Base-by-base conservation (phyloP, 2,113 vertebrate species). In the Sceloporus undulatus region DNA sequence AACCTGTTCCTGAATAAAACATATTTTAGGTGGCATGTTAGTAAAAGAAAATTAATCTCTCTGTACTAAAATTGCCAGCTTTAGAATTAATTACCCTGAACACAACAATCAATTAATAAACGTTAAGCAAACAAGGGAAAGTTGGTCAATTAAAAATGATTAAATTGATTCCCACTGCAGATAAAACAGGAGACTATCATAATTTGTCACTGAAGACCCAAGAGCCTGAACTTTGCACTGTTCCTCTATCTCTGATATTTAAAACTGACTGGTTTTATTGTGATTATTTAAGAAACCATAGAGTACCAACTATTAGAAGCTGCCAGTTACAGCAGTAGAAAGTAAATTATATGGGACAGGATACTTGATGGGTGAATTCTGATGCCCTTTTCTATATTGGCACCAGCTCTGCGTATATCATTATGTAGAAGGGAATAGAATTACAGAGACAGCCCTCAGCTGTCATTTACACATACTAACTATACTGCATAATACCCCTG, bases 51-150 rank as follows among this genome's bases (percentile, higher is more conserved):
- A 96, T 95, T 96, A 95, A 96, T 96, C 92, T 96, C 81, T 96
- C 90, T 93, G 65, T 29, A 34, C 93, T 96, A 96, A 96, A 96
- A 92, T 96, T 96, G 95, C 95, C 94, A 95, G 86, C 89, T 95
- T 97, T 93, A 94, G 89, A 95, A 95, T 97, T 97, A 97, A 96
- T 97, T 96, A 81, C 86, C 74, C 89, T 74, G 40, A 93, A 71
- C 92, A 88, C 93, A 96, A 91, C 88, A 96, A 95, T 96, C 95
- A 96, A 95, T 96, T 97, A 96, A 96, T 96, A 96, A 95, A 93
- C 93, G 93, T 96, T 96, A 95, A 95, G 91, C 93, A 96, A 97
- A 95, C 94, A 96, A 95, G 90, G 94, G 94, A 94, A 96, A 96
- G 95, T 95, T 87, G 65, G 93, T 95, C 95, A 96, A 96, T 73